Evolutionary conservation across 2,888 invertebrate genomes (phyloP).

Genomic region (Philereme vetulata): DNA sequence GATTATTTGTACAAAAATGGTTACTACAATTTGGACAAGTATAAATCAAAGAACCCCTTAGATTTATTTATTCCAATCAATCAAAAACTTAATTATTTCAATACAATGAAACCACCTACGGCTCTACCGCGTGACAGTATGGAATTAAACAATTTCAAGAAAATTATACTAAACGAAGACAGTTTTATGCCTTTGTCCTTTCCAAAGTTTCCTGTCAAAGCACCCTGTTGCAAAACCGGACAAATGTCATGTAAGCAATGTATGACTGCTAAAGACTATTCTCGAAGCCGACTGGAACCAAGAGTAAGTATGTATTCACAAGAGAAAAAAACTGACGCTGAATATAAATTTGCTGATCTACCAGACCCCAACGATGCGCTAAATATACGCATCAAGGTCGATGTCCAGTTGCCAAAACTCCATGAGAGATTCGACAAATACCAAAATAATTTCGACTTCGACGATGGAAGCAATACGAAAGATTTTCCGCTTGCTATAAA

Average conservation of each 20-base stretch:
- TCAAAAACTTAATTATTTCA: constrained; percentile 45
- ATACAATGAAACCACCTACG: constrained; percentile 40
- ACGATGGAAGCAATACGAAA: constrained; percentile 50
- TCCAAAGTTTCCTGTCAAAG: constrained; percentile 41
- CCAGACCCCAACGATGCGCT: constrained; percentile 48
- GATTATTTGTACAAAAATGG: constrained; percentile 46
- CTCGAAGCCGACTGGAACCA: constrained; percentile 26
- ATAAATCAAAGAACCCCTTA: constrained; percentile 51
- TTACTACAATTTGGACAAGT: constrained; percentile 46
- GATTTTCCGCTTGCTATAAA: constrained; percentile 53
- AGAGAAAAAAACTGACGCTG: constrained; percentile 33
- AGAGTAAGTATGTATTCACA: constrained; percentile 34
- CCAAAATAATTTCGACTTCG: constrained; percentile 34
- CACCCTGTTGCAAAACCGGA: constrained; percentile 59
- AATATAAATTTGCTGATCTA: constrained; percentile 30
- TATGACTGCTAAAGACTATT: constrained; percentile 33
- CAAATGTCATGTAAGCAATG: constrained; percentile 66
- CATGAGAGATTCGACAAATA: constrained; percentile 42
- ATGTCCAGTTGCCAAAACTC: constrained; percentile 66
- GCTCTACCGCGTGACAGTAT: constrained; percentile 34
- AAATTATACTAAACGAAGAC: constrained; percentile 45
- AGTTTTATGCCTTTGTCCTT: constrained; percentile 42
- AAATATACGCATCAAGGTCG: constrained; percentile 69
- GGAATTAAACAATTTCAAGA: constrained; percentile 40
- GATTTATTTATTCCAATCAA: constrained; percentile 61